Base-by-base conservation (phyloP, 2,797 vertebrate genomes). In the Chloroceryle amazona region DNA sequence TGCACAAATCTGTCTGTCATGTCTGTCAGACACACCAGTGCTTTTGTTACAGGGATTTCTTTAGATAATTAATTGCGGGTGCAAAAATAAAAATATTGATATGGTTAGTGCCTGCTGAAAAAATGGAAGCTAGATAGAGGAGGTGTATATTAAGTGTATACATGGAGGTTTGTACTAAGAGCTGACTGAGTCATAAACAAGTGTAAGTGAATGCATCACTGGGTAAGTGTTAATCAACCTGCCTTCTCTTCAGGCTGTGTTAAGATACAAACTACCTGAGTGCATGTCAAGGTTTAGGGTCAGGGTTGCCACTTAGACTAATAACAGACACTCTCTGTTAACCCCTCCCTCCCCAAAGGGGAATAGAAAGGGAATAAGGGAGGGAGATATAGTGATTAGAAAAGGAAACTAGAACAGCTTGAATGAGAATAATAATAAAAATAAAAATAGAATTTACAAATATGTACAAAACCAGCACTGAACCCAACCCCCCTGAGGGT, bases 61-160 rank as follows among this genome's bases (percentile, higher is more conserved):
- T 94, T 52, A 83, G 60, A 33, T 33, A 87, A n/a, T 62, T 86
- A 90, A 82, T 81, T 87, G 44, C 74, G 96, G 90, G 78, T 96
- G 88, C 23, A 75, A 91, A 81, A 90, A 81, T 3, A 2, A 80
- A 68, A 73, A 58, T 37, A 16, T 10, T 58, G 51, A 60, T 75
- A 63, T 35, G 26, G 44, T 62, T 88, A 68, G 78, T 81, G 66
- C 70, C 76, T 93, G 75, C 20, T 84, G 74, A 92, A 89, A 88
- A 73, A 29, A 52, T 19, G 28, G 41, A 60, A 90, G 47, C 21
- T 52, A 68, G 19, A 76, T 67, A 81, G 49, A 94, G 37, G 37
- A 81, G 47, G 16, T 82, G n/a, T 35, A 67, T 70, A 46, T 57
- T 70, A 75, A 86, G 22, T 52, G 12, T 46, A 22, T 41, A 25